phyloP scores from a whole-genome alignment of 2,888 invertebrate species.

The Cantharis lateralis region DNA sequence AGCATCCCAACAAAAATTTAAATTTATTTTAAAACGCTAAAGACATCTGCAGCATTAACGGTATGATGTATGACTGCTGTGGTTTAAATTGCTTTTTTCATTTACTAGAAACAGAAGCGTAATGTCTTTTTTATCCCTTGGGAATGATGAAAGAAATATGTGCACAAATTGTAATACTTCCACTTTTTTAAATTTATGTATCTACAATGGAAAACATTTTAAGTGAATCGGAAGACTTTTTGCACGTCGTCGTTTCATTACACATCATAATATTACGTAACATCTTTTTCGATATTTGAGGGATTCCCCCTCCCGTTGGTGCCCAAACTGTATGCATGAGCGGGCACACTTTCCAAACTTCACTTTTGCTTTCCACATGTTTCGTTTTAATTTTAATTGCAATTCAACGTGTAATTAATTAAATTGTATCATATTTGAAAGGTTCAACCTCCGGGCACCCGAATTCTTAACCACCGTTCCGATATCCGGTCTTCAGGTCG shows the following conservation, averaged over 20 bases:
- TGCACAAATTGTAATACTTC: conserved; percentile 30
- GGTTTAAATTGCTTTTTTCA: conserved; percentile 52
- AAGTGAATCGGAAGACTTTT: not conserved
- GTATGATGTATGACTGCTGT: conserved; percentile 46
- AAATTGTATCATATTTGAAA: not conserved
- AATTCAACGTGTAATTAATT: not conserved
- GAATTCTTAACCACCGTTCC: not conserved
- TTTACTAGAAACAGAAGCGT: conserved; percentile 47
- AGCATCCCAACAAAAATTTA: conserved; percentile 15
- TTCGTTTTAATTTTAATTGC: not conserved
- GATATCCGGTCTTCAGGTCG: not conserved
- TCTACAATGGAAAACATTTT: not conserved
- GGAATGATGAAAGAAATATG: conserved; percentile 43
- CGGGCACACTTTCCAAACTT: not conserved
- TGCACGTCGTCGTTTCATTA: not conserved
- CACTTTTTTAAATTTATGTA: not conserved
- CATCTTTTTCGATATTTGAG: not conserved
- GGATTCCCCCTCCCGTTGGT: not conserved
- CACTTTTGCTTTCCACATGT: not conserved
- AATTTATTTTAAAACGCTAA: conserved; percentile 17
- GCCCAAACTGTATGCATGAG: not conserved
- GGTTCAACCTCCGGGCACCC: not conserved
- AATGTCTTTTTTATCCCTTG: conserved; percentile 54
- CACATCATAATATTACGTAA: not conserved
- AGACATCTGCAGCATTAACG: conserved; percentile 42